phyloP scores from a whole-genome alignment of 2,113 vertebrate species.

The Nothobranchius kuhntae region DNA sequence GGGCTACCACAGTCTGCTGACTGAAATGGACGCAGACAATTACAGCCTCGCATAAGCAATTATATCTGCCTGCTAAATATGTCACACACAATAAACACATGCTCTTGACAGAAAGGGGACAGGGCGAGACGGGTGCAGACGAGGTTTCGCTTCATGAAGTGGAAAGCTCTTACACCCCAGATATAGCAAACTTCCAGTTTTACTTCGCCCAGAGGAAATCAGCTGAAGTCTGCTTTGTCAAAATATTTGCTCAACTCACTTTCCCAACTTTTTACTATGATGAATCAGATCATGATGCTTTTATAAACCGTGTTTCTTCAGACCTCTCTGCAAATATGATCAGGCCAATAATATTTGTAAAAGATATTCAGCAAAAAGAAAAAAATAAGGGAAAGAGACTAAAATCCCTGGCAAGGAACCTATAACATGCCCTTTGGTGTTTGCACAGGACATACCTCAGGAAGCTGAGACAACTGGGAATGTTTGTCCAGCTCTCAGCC shows the following conservation, averaged over 20 bases:
- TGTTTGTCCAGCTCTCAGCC: constrained; percentile 77
- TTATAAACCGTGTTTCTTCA: constrained; percentile 26
- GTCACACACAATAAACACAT: constrained; percentile 74
- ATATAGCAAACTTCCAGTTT: constrained; percentile 11
- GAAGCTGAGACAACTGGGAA: constrained; percentile 82
- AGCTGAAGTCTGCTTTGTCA: background rate
- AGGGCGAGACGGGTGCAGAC: constrained; percentile 38
- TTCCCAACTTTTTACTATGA: background rate
- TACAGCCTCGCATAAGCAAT: constrained; percentile 66
- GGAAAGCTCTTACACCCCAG: constrained; percentile 35
- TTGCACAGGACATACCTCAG: constrained; percentile 82
- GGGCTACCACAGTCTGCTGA: constrained; percentile 58
- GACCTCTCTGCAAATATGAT: constrained; percentile 48
- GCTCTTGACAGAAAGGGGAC: constrained; percentile 63
- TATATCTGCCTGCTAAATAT: constrained; percentile 77
- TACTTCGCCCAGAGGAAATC: constrained; percentile 5
- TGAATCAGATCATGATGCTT: constrained; percentile 19
- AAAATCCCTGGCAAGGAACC: constrained; percentile 69
- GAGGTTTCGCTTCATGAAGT: constrained; percentile 24
- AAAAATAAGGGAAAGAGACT: constrained; percentile 50
- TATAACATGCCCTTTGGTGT: constrained; percentile 72
- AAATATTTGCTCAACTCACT: constrained; percentile 9
- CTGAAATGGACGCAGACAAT: constrained; percentile 64
- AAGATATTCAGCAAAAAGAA: constrained; percentile 71
- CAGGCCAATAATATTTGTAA: constrained; percentile 69